Conservation (phyloP, 2,113 vertebrate genomes). For the Okapia johnstoni region DNA sequence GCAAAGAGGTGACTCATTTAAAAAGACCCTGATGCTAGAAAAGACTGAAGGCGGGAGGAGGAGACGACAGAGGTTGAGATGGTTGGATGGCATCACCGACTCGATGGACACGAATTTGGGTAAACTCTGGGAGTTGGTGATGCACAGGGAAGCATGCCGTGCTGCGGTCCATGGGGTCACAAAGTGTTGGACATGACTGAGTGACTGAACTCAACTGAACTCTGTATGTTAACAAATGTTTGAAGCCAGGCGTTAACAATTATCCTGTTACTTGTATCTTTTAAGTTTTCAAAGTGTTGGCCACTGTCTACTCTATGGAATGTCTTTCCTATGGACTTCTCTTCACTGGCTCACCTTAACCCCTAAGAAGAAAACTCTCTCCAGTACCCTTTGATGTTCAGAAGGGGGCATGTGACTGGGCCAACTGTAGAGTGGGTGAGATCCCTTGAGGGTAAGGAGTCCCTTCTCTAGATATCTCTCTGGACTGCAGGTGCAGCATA, state of each 20-base stretch:
- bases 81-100: background rate
- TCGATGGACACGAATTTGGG: background rate
- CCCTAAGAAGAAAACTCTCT: background rate
- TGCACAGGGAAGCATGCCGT: background rate
- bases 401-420: background rate
- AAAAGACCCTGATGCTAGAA: background rate
- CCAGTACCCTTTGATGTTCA: background rate
- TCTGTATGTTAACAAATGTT: background rate
- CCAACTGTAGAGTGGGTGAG: background rate
- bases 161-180: too few relatives aligned
- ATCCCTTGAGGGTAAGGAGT: background rate
- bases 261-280: background rate
- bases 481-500: background rate
- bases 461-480: background rate
- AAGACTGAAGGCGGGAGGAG: background rate
- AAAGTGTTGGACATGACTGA: background rate
- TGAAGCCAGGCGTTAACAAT: background rate
- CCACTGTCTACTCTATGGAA: background rate
- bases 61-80: background rate
- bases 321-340: background rate
- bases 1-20: background rate
- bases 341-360: background rate
- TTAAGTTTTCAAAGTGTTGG: background rate
- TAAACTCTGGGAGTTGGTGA: background rate
- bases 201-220: background rate